phyloP scores from a whole-genome alignment of 2,113 vertebrate genomes.

The Epinephelus lanceolatus region DNA sequence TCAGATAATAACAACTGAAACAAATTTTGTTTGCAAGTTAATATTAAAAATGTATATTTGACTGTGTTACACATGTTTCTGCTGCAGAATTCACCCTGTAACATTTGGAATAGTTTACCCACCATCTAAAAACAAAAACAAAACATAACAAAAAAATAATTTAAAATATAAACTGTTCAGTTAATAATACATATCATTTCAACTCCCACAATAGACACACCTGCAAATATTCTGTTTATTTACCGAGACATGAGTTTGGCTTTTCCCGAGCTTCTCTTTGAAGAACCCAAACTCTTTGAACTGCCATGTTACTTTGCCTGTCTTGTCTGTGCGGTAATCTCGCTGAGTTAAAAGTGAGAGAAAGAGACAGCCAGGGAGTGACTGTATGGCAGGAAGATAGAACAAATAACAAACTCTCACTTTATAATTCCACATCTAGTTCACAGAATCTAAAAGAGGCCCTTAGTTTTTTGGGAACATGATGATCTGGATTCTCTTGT shows the following conservation, averaged over 20 bases:
- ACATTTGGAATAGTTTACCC: not conserved
- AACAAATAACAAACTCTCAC: conserved; percentile 25
- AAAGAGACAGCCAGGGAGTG: conserved; percentile 2
- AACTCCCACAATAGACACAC: not conserved
- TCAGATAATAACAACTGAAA: too few species aligned
- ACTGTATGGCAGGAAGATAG: conserved; percentile 15
- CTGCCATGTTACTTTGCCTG: conserved; percentile 22
- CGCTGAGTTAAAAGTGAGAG: conserved; percentile 15
- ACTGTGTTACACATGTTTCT: too few species aligned
- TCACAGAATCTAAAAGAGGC: conserved; percentile 51
- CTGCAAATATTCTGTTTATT: conserved; percentile 19
- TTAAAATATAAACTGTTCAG: not conserved
- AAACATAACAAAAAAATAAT: not conserved
- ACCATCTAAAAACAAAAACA: not conserved
- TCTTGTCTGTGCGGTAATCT: conserved; percentile 27
- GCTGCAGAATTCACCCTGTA: too few species aligned
- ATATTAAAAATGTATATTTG: too few species aligned
- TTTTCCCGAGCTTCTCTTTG: conserved; percentile 7
- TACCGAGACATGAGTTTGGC: not conserved
- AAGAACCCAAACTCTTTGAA: conserved; percentile 38
- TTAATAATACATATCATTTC: conserved; percentile 1
- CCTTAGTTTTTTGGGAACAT: conserved; percentile 55
- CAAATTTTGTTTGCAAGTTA: too few species aligned
- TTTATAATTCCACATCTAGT: conserved; percentile 49
- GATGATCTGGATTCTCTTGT: conserved; percentile 56